Base-by-base conservation (phyloP, 2,888 invertebrate genomes). In the Dorcus parallelipipedus region DNA sequence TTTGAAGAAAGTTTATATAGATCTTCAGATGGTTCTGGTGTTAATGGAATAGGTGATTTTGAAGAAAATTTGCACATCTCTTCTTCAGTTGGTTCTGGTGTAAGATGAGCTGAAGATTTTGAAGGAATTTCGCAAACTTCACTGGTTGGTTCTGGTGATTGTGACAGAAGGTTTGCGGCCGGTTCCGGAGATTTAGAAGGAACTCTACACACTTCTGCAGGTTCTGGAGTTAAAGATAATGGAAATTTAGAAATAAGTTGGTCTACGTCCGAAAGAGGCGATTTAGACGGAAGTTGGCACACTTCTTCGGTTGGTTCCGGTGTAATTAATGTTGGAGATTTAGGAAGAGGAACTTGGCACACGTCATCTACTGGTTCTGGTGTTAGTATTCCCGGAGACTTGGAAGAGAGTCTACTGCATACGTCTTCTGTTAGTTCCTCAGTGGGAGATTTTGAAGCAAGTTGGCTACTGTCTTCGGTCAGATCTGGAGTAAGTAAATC, bases 211-310 rank as follows among this genome's bases (percentile, higher is more conserved):
- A 54, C 10, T 14, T 56, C 49, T 3, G 43, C 39, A 3, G 54
- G 51, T 54, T 64, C 53, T 9, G 56, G 57, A 17, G 56, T 49
- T 47, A 54, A 33, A 33, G 26, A 33, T 33, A 14, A 59, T 40
- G 43, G 26, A 33, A 6, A 33, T 33, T 33, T 33, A 33, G 26
- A 33, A 33, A 33, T 33, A 5, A 33, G 3, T 5, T 33, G 26
- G 1, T 33, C 26, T 4, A 33, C 6, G 6, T 33, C 26, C 26
- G 26, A 33, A 6, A 6, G 1, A 7, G 26, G 26, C 1, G 26
- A 6, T 7, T 33, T 33, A 33, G 26, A 1, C 3, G 26, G 26
- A 33, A 33, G 26, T 33, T 33, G 26, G 7, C 26, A 33, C 26
- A 33, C 5, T 33, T 33, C 26, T 33, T 33, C 26, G 5, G 26